Evolutionary conservation across 2,113 vertebrate genomes (phyloP).

Genomic region (Vimba vimba): DNA sequence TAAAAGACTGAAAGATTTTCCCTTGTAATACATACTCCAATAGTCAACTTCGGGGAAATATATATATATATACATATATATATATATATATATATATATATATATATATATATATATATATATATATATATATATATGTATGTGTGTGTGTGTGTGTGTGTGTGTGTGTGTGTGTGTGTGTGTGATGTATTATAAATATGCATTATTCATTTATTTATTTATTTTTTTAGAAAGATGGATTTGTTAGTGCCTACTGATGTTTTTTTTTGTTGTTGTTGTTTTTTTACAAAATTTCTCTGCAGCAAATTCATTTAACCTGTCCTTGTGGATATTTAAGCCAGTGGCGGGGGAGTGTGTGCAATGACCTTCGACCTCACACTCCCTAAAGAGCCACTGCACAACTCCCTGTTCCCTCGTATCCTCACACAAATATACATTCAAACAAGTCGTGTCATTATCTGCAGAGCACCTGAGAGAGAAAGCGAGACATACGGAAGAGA

Average conservation of each 20-base stretch:
- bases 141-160: no score
- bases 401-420: slow-evolving; percentile 77
- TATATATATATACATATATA: no score
- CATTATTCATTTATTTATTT: background rate
- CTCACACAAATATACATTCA: slow-evolving; percentile 80
- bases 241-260: slow-evolving; percentile 23
- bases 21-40: background rate
- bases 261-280: no score
- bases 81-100: no score
- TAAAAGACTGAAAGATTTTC: no score
- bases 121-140: no score
- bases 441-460: slow-evolving; percentile 88
- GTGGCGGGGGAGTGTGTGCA: slow-evolving; percentile 70
- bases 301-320: slow-evolving; percentile 61
- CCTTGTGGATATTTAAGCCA: slow-evolving; percentile 64
- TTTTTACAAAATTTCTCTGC: slow-evolving; percentile 57
- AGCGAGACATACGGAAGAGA: slow-evolving; percentile 3
- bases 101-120: no score
- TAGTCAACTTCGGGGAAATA: background rate
- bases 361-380: slow-evolving; percentile 72
- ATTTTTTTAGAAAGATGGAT: background rate
- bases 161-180: no score
- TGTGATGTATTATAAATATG: background rate
- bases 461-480: slow-evolving; percentile 61
- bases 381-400: slow-evolving; percentile 73